Percentiles rank a stretch among this genome's conserved stretches.
These are phyloP conservation scores for Balaenoptera acutorostrata DNA, from an alignment of 2,113 vertebrate genomes.

Conservation along the genomic window DNA sequence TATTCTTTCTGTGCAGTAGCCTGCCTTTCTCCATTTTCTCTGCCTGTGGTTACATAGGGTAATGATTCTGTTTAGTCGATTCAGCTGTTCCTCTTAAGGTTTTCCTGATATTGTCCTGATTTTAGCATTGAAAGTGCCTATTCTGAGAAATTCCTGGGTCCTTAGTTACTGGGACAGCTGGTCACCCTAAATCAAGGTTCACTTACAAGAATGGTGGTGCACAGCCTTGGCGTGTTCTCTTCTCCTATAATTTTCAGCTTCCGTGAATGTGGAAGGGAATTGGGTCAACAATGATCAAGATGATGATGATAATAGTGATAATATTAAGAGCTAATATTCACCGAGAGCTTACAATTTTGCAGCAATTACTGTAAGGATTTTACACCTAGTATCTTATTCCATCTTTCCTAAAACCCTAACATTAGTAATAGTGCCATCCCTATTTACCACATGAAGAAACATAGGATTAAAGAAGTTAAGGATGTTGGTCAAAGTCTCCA, in stretches of 20 bases:
- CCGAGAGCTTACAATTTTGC: background rate
- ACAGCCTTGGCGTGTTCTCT: background rate
- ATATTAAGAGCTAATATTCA: background rate
- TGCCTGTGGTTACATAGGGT: background rate
- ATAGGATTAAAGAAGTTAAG: background rate
- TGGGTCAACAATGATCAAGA: background rate
- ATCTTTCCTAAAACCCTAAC: background rate
- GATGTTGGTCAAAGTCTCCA: background rate
- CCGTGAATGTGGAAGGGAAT: accelerated
- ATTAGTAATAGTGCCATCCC: background rate
- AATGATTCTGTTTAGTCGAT: background rate
- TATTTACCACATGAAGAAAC: background rate
- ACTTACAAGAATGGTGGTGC: background rate
- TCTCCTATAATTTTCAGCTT: background rate
- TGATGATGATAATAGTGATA: background rate
- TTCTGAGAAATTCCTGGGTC: no score
- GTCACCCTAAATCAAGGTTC: background rate
- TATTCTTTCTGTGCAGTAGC: background rate
- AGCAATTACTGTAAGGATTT: background rate
- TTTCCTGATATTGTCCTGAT: no score
- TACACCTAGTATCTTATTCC: background rate
- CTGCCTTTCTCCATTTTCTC: background rate
- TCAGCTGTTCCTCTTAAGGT: background rate
- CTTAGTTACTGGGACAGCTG: background rate
- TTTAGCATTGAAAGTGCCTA: no score